phyloP scores from a whole-genome alignment of 2,888 invertebrate species.

The Epinotia bilunana region DNA sequence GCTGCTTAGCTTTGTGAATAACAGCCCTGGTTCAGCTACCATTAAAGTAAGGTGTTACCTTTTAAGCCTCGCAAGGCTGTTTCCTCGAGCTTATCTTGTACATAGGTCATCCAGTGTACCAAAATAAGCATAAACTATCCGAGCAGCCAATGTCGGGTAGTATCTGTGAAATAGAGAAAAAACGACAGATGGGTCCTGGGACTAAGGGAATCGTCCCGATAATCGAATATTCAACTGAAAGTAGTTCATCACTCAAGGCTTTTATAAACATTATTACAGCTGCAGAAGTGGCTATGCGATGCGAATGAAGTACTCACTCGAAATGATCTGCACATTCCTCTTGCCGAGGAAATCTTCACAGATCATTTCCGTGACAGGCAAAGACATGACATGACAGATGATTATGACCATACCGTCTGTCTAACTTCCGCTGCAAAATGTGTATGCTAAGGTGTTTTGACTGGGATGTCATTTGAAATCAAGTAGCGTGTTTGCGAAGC shows the following conservation, averaged over 20 bases:
- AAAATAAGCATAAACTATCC: constrained; percentile 25
- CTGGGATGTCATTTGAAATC: constrained; percentile 48
- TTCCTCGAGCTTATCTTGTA: constrained; percentile 36
- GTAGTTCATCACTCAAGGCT: too few relatives aligned
- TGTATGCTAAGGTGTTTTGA: constrained; percentile 14
- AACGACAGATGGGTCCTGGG: neutral
- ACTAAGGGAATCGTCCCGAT: neutral
- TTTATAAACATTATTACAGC: neutral
- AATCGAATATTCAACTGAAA: too few relatives aligned
- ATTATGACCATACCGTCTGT: neutral
- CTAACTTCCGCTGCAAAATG: neutral
- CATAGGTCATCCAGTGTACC: constrained; percentile 33
- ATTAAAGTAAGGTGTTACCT: constrained; percentile 25
- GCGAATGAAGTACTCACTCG: too few relatives aligned
- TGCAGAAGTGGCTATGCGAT: neutral
- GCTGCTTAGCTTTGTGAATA: neutral
- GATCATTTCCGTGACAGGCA: too few relatives aligned
- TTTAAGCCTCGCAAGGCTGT: constrained; percentile 37
- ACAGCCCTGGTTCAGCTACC: neutral
- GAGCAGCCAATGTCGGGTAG: neutral
- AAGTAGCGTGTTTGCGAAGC: constrained; percentile 49
- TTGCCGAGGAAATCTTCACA: neutral
- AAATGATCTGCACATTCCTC: neutral
- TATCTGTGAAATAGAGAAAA: neutral
- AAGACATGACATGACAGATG: neutral